phyloP scores from a whole-genome alignment of 2,888 invertebrate genomes.

The Clanis bilineata region DNA sequence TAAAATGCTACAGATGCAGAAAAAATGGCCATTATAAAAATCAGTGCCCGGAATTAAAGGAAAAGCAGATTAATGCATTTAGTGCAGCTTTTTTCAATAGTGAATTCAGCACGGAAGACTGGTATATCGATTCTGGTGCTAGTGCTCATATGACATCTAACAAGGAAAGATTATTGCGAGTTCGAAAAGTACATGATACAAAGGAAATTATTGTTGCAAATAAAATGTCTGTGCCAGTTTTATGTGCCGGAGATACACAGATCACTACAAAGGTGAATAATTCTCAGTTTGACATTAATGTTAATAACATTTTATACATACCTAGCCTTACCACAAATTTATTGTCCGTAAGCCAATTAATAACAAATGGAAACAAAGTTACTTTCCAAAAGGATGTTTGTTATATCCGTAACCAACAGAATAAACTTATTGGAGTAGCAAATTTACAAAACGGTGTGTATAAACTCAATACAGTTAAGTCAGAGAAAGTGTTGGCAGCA shows the following conservation, averaged over 20 bases:
- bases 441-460: slow-evolving; percentile 20
- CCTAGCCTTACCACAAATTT: not conserved
- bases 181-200: too few species aligned
- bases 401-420: slow-evolving; percentile 17
- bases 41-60: too few species aligned
- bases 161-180: too few species aligned
- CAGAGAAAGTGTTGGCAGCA: too few species aligned
- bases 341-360: slow-evolving; percentile 11
- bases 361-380: slow-evolving; percentile 22
- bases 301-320: not conserved
- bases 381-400: slow-evolving; percentile 6
- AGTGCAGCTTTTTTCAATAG: too few species aligned
- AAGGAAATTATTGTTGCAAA: too few species aligned
- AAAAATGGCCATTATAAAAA: too few species aligned
- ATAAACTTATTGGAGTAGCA: slow-evolving; percentile 16
- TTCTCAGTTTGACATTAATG: not conserved
- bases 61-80: too few species aligned
- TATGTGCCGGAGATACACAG: not conserved
- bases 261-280: not conserved
- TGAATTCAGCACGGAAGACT: too few species aligned
- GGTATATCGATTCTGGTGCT: too few species aligned
- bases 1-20: too few species aligned
- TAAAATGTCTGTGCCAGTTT: not conserved
- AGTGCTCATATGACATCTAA: too few species aligned
- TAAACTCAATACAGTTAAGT: slow-evolving; percentile 20